phyloP scores from a whole-genome alignment of 2,888 invertebrate species.

The Pedicia rivosa region DNA sequence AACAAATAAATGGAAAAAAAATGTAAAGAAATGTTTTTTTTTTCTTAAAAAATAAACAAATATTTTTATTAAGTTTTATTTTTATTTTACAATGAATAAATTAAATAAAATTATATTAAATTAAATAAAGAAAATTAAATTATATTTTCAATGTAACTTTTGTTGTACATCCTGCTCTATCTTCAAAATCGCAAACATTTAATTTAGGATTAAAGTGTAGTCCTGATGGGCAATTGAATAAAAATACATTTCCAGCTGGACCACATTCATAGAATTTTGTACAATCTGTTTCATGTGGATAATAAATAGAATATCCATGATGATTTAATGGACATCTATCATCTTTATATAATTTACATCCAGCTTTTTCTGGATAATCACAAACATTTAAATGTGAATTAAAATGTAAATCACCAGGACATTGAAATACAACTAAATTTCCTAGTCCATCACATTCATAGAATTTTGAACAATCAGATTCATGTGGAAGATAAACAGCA shows the following conservation, averaged over 20 bases:
- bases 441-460: slow-evolving; percentile 9
- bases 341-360: slow-evolving; percentile 1
- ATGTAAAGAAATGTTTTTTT: no score
- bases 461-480: slow-evolving; percentile 6
- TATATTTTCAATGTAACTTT: no score
- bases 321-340: no score
- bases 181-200: slow-evolving; percentile 3
- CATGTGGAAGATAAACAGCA: not conserved
- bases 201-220: slow-evolving; percentile 6
- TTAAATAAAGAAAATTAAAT: no score
- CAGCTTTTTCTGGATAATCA: slow-evolving; percentile 7
- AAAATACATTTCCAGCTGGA: slow-evolving; percentile 5
- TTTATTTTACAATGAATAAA: no score
- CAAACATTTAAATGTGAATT: slow-evolving; percentile 5
- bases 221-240: slow-evolving; percentile 5
- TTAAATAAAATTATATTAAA: no score
- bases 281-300: slow-evolving; percentile 7
- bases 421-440: slow-evolving; percentile 1
- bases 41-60: no score
- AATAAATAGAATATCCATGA: no score
- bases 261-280: slow-evolving; percentile 9
- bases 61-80: no score
- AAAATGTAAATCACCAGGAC: slow-evolving; percentile 9
- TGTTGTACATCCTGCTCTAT: slow-evolving; percentile 1
- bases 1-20: no score